Evolutionary conservation across 1,140 invertebrate species (phyloP), one percentile per base, ranked within the genome.

Genomic region (Drosophila nasuta): DNA sequence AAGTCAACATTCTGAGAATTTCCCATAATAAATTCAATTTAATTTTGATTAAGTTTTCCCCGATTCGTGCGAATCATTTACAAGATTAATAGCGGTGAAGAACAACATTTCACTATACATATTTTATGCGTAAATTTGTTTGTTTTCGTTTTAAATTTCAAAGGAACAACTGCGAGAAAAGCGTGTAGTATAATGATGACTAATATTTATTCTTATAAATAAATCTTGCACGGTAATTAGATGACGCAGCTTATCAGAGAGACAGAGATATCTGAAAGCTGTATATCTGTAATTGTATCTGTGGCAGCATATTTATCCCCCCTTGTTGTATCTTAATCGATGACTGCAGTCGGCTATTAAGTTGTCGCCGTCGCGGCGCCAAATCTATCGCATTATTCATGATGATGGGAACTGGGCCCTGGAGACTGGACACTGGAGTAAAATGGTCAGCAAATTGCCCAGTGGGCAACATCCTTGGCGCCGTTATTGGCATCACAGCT

Each of bases 331-430:
- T 66, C 79, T 82, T 69, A 69, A 86, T 86, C 72, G 82, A 60
- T 83, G 69, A 64, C 68, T 74, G 74, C 74, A 77, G 79, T 73
- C 79, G 82, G 76, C 83, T 88, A 88, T 88, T 88, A 88, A 88
- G 85, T 88, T 89, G 83, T 83, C 83, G 83, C 83, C 83, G 77
- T 69, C 71, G 80, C 54, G 83, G 75, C 83, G 85, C 80, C 83
- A 88, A 83, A 77, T 71, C 46, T 30, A 48, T 35, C 69, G 77
- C 77, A 75, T 71, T 78, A 87, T 88, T 82, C 82, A 87, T 88
- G 77, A 87, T 88, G 77, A 79, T 89, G 85, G 77, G 85, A 88
- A 88, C 83, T 88, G 85, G 83, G 80, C 77, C 77, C 83, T 88
- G 35, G 35, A 10, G 79, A 57, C 45, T 56, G 38, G 13, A 38